These are phyloP conservation scores for Chrysaora quinquecirrha DNA, from an alignment of 30 jellyfish, hydroid and myxozoan genomes.

Conservation along the genomic window DNA sequence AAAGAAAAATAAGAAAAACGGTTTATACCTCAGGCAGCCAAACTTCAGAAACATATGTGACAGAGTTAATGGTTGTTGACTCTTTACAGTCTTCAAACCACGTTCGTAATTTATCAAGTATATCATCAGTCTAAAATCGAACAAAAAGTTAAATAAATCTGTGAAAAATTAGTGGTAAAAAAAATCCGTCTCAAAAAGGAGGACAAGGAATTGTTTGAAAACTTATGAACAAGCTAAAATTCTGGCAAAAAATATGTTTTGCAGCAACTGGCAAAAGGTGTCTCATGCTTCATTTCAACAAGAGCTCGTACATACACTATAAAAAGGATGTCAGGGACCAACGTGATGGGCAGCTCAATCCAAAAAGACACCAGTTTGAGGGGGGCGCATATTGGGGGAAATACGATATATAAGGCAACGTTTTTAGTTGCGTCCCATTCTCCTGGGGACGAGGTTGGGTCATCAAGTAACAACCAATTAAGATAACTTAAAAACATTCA, in stretches of 20 bases:
- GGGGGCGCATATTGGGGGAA: background rate
- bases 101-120: constrained; percentile 16
- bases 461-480: too few relatives aligned
- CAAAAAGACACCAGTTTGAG: background rate
- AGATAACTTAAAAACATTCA: too few relatives aligned
- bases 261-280: too few relatives aligned
- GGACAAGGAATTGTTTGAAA: background rate
- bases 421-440: background rate
- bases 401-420: background rate
- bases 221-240: too few relatives aligned
- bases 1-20: background rate
- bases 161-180: background rate
- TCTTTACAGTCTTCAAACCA: constrained; percentile 53
- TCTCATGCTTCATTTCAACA: too few relatives aligned
- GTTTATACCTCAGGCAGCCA: constrained; percentile 83
- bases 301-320: too few relatives aligned
- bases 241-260: too few relatives aligned
- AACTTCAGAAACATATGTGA: constrained; percentile 77
- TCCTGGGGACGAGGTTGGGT: too few relatives aligned
- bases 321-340: too few relatives aligned
- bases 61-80: constrained; percentile 32
- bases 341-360: too few relatives aligned
- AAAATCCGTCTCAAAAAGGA: background rate
- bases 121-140: constrained; percentile 47
- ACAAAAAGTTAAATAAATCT: background rate